A percentile compares a stretch with the other conserved stretches of the same genome.
Conservation (phyloP, 2,113 vertebrate genomes). For the Myiagra hebetior region DNA sequence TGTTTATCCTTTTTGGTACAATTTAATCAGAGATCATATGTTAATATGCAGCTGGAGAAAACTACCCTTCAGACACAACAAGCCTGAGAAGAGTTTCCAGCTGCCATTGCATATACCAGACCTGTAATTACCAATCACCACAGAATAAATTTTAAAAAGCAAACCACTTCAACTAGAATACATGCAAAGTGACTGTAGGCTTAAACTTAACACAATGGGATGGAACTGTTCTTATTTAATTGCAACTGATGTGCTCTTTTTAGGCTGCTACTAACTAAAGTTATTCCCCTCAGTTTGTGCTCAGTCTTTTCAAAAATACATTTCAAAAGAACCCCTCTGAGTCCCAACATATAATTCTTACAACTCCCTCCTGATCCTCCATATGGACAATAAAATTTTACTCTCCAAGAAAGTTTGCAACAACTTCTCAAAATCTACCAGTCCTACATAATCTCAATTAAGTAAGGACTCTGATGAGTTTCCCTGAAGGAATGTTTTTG, state of each 20-base stretch:
- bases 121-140: conserved; percentile 54
- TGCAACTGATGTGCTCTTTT: background rate
- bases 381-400: background rate
- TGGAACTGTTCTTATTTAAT: background rate
- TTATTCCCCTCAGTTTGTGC: background rate
- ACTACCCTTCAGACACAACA: conserved; percentile 49
- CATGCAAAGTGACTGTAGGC: background rate
- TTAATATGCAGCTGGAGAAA: conserved; percentile 58
- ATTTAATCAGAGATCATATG: conserved; percentile 56
- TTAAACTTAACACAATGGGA: background rate
- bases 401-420: background rate
- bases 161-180: background rate
- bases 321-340: background rate
- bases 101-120: conserved; percentile 5
- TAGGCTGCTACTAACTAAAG: background rate
- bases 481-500: background rate
- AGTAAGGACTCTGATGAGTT: background rate
- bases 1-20: conserved; percentile 49
- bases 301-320: background rate
- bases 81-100: conserved; percentile 43
- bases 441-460: background rate
- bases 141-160: conserved; percentile 20
- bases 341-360: background rate
- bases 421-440: background rate
- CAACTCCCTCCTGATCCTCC: background rate